Evolutionary conservation across 2,888 invertebrate genomes (phyloP), one percentile per base, ranked within the genome.

Genomic region (Drosophila stalkeri): DNA sequence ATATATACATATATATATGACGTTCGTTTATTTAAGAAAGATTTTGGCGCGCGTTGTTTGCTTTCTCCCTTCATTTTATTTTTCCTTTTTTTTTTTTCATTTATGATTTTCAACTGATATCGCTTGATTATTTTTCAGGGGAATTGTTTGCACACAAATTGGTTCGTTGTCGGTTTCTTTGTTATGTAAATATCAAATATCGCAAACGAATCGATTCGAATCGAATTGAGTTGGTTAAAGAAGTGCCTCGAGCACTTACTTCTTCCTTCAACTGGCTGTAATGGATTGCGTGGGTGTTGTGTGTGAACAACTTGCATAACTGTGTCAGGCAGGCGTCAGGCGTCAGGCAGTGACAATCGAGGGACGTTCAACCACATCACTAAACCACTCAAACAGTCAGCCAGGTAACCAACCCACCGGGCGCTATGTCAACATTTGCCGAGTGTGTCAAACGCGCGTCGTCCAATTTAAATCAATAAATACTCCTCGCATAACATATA

Each of bases 371-470:
- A 64, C 60, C 62, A 49, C 52, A 49, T 7, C 20, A 54, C 23
- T 54, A 44, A 65, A 41, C 23, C 60, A 56, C 20, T 44, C 54
- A 35, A 57, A 20, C 44, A 54, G 54, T 57, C 57, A 46, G 37
- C 64, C 72, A 71, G 67, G 59, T 63, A 73, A 60, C 52, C 41
- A 62, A 59, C 61, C 57, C 69, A 69, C 31, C 65, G 23, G 57
- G 27, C 37, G 41, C 9, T 31, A 3, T 37, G 86, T 87, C 81
- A 86, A 86, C 90, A 86, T 86, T 86, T 90, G 86, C 75, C 77
- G 86, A 86, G 86, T 87, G 90, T 87, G 90, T 82, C 90, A 88
- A 82, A 76, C 86, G 90, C 83, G 81, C 67, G 80, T 83, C 80
- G 59, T 73, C 79, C 79, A 76, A 77, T 82, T 75, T 71, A 85